A percentile compares a stretch with the other conserved stretches of the same genome.
Evolutionary conservation across 2,888 invertebrate genomes (phyloP).

Genomic region (Neocrepidodera transversa): DNA sequence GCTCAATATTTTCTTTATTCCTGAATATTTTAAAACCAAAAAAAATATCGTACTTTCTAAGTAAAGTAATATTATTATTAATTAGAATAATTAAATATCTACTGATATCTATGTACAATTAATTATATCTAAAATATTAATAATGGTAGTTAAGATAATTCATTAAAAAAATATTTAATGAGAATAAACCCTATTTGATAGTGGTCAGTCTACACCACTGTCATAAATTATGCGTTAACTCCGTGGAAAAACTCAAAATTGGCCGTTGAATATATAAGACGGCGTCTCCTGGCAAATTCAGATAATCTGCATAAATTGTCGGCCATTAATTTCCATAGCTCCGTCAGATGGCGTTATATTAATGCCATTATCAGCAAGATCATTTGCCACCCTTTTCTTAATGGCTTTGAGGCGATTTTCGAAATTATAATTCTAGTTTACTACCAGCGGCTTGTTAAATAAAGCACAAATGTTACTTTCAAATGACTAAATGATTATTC

Average conservation of each 20-base stretch:
- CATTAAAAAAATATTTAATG: no score
- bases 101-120: no score
- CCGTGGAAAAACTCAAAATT: constrained; percentile 24
- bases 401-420: constrained; percentile 27
- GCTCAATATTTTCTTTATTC: no score
- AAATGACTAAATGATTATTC: background rate
- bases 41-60: no score
- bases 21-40: no score
- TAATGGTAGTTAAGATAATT: no score
- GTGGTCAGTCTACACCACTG: background rate
- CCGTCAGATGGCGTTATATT: constrained; percentile 32
- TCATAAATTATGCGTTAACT: constrained; percentile 12
- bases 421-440: constrained; percentile 19
- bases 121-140: no score
- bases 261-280: constrained; percentile 20
- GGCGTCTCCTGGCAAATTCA: constrained; percentile 34
- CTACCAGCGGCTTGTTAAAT: constrained; percentile 5
- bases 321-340: constrained; percentile 39
- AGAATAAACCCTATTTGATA: no score
- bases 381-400: constrained; percentile 26
- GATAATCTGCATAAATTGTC: constrained; percentile 41
- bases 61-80: no score
- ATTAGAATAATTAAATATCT: no score
- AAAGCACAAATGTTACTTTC: background rate
- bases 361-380: constrained; percentile 34